phyloP scores from a whole-genome alignment of 2,888 invertebrate species.

The Nasonovia ribisnigri region DNA sequence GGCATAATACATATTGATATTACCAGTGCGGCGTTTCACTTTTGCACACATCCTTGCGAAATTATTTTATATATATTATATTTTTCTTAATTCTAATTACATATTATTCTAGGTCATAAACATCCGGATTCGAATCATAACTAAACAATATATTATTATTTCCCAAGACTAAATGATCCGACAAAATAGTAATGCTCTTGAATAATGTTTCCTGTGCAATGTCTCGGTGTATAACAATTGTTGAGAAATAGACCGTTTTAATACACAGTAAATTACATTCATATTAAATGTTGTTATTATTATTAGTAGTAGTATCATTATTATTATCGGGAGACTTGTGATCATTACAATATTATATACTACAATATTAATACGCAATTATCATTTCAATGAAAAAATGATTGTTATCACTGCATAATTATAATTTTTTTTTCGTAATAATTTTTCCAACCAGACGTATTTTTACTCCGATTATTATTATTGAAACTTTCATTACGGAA shows the following conservation, averaged over 20 bases:
- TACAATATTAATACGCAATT: neutral
- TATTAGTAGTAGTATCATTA: neutral
- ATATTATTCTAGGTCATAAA: conserved; percentile 32
- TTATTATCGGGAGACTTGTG: neutral
- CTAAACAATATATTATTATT: neutral
- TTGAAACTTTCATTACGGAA: neutral
- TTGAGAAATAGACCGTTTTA: conserved; percentile 25
- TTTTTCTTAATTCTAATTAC: neutral
- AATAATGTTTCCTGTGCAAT: conserved; percentile 34
- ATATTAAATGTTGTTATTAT: conserved; percentile 23
- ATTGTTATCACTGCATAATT: neutral
- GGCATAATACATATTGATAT: neutral
- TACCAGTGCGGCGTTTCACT: neutral
- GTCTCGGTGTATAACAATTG: neutral
- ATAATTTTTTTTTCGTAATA: neutral
- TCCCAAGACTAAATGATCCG: conserved; percentile 25
- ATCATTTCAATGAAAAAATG: conserved; percentile 1
- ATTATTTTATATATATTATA: neutral
- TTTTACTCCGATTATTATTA: neutral
- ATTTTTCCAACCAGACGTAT: neutral
- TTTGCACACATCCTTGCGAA: neutral
- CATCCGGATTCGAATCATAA: conserved; percentile 38
- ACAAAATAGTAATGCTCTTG: conserved; percentile 24
- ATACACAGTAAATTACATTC: conserved; percentile 25
- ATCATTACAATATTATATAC: neutral